Percentiles rank a stretch among this genome's conserved stretches.
These are phyloP conservation scores for Streptopelia turtur DNA, from an alignment of 2,797 vertebrate genomes.

Conservation along the genomic window DNA sequence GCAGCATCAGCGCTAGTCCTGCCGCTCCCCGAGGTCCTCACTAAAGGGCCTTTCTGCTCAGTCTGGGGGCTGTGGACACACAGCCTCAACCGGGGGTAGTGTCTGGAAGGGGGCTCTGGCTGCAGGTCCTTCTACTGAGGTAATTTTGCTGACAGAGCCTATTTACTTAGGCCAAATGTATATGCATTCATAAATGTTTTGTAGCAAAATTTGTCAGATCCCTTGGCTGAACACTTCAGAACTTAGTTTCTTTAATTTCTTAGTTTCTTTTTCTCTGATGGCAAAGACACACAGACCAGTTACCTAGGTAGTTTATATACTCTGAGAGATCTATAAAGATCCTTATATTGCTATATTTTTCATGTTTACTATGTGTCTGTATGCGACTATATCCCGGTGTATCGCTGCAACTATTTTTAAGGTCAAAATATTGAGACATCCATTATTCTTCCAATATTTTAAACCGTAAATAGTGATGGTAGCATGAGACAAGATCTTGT, in stretches of 20 bases:
- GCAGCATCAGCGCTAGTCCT: background rate
- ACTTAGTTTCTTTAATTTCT: background rate
- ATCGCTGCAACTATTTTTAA: background rate
- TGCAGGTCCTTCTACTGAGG: background rate
- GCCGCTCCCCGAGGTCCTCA: background rate
- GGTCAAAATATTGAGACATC: background rate
- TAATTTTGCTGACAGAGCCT: constrained; percentile 11
- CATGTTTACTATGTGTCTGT: background rate
- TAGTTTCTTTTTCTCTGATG: background rate
- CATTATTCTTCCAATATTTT: background rate
- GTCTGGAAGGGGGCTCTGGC: background rate
- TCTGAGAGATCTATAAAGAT: background rate
- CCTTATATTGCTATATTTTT: background rate
- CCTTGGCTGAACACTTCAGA: background rate
- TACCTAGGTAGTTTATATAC: background rate
- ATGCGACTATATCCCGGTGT: background rate
- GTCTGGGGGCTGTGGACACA: background rate
- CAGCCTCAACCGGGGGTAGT: background rate
- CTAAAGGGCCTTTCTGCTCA: background rate
- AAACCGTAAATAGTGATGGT: background rate
- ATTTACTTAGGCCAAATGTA: background rate
- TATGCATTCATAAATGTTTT: background rate
- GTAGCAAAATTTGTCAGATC: background rate
- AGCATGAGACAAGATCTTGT: background rate
- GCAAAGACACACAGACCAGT: background rate